Base-by-base conservation (phyloP, 2,797 vertebrate species). In the Smutsia gigantea region DNA sequence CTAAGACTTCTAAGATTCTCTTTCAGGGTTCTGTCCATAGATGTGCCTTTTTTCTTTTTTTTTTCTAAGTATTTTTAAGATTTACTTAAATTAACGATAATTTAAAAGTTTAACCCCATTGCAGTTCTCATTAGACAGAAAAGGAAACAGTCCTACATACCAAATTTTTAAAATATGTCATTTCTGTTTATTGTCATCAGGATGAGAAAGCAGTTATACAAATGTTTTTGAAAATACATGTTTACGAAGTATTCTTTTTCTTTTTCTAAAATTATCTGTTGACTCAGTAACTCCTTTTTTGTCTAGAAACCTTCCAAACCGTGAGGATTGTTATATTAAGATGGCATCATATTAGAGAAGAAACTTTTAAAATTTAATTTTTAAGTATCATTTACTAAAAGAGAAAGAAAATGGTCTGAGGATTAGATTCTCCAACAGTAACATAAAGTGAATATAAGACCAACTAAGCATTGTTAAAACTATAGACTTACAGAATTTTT, bases 71-170 rank as follows among this genome's bases (percentile, higher is more conserved):
- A 23, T 93, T 97, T 95, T 87, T 79, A 96, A 89, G 96, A 95
- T 97, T 98, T 97, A 97, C 72, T 94, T 93, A 63, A 90, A 95
- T 95, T 81, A 97, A 95, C 89, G 79, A 95, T 74, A 97, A 97
- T 94, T 98, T 29, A 13, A 97, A 97, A 85, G 96, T 94, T 90
- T 98, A 97, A 96, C 87, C 72, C 96, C 79, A 97, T 96, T 93
- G 95, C 89, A 96, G 85, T 84, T 72, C 61, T 98, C 93, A 96
- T 98, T 98, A 97, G 88, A 72, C 90, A 97, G 86, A 95, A 98
- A 97, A 96, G 93, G 96, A 98, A 98, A 94, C 11, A 96, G 64
- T 98, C 94, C 93, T 98, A 64, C 87, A 95, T 93, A 97, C 90
- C 57, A 97, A 75, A 74, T 93, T 96, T 94, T 85, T 89, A 71